Conservation (phyloP, 2,888 invertebrate genomes). For the Trissolcus japonicus region DNA sequence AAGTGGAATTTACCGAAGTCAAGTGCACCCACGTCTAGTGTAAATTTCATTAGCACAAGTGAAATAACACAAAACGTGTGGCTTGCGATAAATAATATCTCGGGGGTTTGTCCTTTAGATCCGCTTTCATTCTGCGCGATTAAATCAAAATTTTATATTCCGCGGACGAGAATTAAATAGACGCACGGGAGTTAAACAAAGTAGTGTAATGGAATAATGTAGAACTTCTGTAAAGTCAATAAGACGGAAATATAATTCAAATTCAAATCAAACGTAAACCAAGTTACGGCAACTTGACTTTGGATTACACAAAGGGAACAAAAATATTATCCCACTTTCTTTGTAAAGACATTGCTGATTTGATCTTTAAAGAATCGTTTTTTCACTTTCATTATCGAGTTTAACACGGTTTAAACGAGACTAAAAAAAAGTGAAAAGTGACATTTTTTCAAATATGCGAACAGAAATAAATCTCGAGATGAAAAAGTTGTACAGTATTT, state of each 20-base stretch:
- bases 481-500: too few relatives aligned
- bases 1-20: constrained; percentile 25
- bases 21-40: constrained; percentile 4
- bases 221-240: constrained; percentile 51
- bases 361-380: not conserved
- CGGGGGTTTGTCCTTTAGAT: constrained; percentile 14
- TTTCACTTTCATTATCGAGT: not conserved
- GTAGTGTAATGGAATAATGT: constrained; percentile 50
- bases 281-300: constrained; percentile 38
- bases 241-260: constrained; percentile 46
- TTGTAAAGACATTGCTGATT: not conserved
- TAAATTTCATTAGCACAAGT: constrained; percentile 31
- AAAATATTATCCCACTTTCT: not conserved
- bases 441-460: not conserved
- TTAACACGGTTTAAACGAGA: not conserved
- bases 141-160: constrained; percentile 51
- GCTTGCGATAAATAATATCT: constrained; percentile 32
- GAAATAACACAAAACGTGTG: constrained; percentile 24
- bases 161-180: constrained; percentile 40
- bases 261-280: constrained; percentile 32
- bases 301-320: constrained; percentile 27
- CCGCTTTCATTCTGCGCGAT: constrained; percentile 23
- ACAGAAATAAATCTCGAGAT: not conserved
- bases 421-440: not conserved
- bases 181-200: constrained; percentile 30